phyloP scores from a whole-genome alignment of 2,888 invertebrate species.

The Stenurella melanura region DNA sequence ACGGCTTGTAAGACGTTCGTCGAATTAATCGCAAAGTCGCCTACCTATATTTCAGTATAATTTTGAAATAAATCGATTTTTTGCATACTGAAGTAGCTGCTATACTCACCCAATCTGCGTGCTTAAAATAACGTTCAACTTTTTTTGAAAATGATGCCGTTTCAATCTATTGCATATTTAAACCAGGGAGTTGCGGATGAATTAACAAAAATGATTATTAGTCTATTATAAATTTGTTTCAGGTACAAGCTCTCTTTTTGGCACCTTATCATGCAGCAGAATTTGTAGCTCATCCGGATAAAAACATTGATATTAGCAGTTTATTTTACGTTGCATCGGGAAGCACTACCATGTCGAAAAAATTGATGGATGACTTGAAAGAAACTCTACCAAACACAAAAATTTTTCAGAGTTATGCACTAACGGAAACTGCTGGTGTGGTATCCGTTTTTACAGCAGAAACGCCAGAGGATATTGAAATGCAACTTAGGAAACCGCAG shows the following conservation, averaged over 20 bases:
- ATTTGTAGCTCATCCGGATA: slow-evolving; percentile 43
- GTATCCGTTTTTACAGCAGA: slow-evolving; percentile 34
- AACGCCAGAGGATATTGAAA: slow-evolving; percentile 33
- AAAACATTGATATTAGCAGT: slow-evolving; percentile 34
- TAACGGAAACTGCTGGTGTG: slow-evolving; percentile 41
- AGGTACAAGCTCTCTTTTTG: slow-evolving; percentile 62
- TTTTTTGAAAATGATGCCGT: too few species aligned
- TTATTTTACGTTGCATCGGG: slow-evolving; percentile 40
- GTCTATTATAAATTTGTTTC: slow-evolving; percentile 46
- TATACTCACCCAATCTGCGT: too few species aligned
- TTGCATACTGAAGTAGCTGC: too few species aligned
- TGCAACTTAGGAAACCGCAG: slow-evolving; percentile 44
- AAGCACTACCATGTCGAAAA: slow-evolving; percentile 36
- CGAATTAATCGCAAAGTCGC: too few species aligned
- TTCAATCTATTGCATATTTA: too few species aligned
- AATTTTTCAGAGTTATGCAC: slow-evolving; percentile 45
- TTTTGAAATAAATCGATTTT: too few species aligned
- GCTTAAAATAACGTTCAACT: too few species aligned
- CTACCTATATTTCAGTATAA: too few species aligned
- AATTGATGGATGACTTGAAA: slow-evolving; percentile 41
- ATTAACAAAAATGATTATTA: too few species aligned
- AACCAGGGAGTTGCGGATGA: too few species aligned
- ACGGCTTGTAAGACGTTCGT: too few species aligned
- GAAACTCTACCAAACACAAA: slow-evolving; percentile 38
- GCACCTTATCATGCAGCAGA: slow-evolving; percentile 61